Conservation (phyloP, 1,140 invertebrate species). For the Hylyphantes graminicola region DNA sequence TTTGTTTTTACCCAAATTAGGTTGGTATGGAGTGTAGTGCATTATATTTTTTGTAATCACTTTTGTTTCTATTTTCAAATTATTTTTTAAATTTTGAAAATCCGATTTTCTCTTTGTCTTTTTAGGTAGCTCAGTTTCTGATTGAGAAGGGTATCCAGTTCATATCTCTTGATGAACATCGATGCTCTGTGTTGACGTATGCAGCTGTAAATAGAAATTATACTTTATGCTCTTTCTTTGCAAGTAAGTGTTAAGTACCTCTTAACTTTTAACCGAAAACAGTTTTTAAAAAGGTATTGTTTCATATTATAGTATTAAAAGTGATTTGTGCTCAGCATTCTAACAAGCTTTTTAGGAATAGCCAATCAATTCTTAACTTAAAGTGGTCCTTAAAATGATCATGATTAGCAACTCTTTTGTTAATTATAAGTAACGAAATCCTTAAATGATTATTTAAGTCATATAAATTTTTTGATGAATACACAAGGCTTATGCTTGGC, state of each 20-base stretch:
- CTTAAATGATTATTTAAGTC: no score
- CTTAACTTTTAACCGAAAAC: not conserved
- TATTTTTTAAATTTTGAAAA: not conserved
- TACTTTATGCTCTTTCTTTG: constrained; percentile 65
- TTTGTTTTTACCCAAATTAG: no score
- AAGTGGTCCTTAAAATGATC: no score
- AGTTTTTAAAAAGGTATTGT: no score
- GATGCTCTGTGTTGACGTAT: constrained; percentile 69
- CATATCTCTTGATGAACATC: constrained; percentile 66
- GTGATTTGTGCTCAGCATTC: no score
- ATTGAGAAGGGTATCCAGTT: constrained; percentile 65
- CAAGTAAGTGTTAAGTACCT: constrained; percentile 62
- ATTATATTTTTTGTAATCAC: not conserved
- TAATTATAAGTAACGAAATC: no score
- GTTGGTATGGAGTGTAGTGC: not conserved
- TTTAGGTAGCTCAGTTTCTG: constrained; percentile 66
- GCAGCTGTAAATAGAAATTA: constrained; percentile 68
- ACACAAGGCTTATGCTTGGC: no score
- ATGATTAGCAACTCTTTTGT: no score
- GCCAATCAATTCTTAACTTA: no score
- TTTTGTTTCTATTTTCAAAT: not conserved
- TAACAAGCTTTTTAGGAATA: no score
- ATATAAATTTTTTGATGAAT: no score
- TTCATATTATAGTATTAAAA: no score
- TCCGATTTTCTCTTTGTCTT: not conserved